These are phyloP conservation scores for Atopsyche davidsoni DNA, from an alignment of 1,140 invertebrate genomes.

Conservation along the genomic window DNA sequence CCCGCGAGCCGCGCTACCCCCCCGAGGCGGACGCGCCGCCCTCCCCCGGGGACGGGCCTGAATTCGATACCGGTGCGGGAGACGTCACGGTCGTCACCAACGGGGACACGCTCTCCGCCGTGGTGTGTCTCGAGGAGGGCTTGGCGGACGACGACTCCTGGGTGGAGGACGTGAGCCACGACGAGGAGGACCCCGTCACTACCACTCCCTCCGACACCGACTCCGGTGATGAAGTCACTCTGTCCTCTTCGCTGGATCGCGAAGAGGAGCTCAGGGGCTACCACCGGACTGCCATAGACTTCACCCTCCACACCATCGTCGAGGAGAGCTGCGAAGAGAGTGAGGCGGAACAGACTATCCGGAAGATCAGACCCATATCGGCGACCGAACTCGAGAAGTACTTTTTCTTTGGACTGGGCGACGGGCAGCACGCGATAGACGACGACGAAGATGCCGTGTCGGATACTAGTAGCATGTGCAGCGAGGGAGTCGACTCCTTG, in stretches of 20 bases:
- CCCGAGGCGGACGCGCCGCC: slow-evolving; percentile 34
- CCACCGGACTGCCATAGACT: slow-evolving; percentile 74
- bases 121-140: slow-evolving; percentile 75
- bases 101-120: slow-evolving; percentile 57
- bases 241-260: slow-evolving; percentile 52
- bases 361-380: slow-evolving; percentile 57
- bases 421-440: slow-evolving; percentile 51
- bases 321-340: slow-evolving; percentile 92
- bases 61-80: slow-evolving; percentile 32
- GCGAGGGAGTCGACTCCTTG: slow-evolving; percentile 69
- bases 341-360: slow-evolving; percentile 62
- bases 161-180: slow-evolving; percentile 76
- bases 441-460: slow-evolving; percentile 68
- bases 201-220: slow-evolving; percentile 53
- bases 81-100: slow-evolving; percentile 59
- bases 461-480: slow-evolving; percentile 82
- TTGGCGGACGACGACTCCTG: slow-evolving; percentile 81
- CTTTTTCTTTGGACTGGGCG: slow-evolving; percentile 79
- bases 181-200: slow-evolving; percentile 57
- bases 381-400: slow-evolving; percentile 86
- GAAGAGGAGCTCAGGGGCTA: slow-evolving; percentile 78
- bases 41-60: slow-evolving; percentile 27
- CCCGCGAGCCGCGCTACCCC: slow-evolving; percentile 38
- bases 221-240: slow-evolving; percentile 50
- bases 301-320: slow-evolving; percentile 86